Base-by-base conservation (phyloP, 37 sponge, comb jelly and placozoan genomes). In the Hormiphora californensis region DNA sequence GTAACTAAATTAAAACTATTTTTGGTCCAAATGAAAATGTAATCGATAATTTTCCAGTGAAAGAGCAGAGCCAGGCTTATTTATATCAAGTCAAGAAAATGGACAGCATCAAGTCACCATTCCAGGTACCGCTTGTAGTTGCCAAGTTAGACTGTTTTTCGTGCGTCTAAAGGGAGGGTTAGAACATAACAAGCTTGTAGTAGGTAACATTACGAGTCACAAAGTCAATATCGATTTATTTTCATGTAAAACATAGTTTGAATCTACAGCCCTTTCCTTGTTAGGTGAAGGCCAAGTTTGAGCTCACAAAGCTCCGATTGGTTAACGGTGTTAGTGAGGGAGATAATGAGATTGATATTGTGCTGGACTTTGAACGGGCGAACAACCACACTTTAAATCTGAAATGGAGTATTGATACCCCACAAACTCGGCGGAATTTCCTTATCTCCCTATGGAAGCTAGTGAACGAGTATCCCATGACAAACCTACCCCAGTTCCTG, bases 261-360 rank as follows among this genome's bases (percentile, higher is more conserved):
- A 15, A n/a, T n/a, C n/a, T n/a, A n/a, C n/a, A n/a, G n/a, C 19
- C 11, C 19, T 25, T 25, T 23, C 22, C 23, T 23, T 57, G 11
- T n/a, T 28, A 73, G 81, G 35, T 73, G 3, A 73, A 73, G 23
- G 43, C 23, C 4, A 73, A 73, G 25, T 73, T 36, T 73, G 81
- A 73, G 40, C 81, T 73, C 0, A 30, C 81, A 9, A 39, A 33
- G 3, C 35, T 73, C 12, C 43, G 81, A 5, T 33, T 73, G 5
- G 81, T 73, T 4, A 73, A 73, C 35, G 81, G 81, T 8, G 35
- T 73, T n/a, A 73, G 81, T 40, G 81, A 73, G 35, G 81, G 43
- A 19, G 81, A 73, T 43, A 46, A 73, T 43, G 81, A 73, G 43
- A 73, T 46, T n/a, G 81, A 73, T 23, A 43, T 73, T 21, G 81